Evolutionary conservation across 1,140 invertebrate genomes (phyloP), one percentile per base, ranked within the genome.

Genomic region (Ctenoplectra terminalis): DNA sequence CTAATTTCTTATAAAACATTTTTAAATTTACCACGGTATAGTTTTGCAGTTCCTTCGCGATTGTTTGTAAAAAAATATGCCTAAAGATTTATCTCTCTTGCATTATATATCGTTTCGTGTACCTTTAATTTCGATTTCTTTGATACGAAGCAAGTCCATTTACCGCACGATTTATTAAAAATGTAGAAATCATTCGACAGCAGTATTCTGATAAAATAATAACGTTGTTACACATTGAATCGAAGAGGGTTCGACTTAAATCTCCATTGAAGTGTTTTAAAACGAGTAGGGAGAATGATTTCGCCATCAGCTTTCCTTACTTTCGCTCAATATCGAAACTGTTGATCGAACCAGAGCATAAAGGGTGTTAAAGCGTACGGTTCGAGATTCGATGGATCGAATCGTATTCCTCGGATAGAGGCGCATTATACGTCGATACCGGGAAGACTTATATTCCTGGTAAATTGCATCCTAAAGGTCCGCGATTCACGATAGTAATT

Each of bases 401-500:
- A 50, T 61, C 56, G 76, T 61, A 52, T 61, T 20, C 20, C 43
- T 23, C 76, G 54, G 20, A 75, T n/a, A n/a, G 4, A 64, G 5
- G 54, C 29, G 61, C 66, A 61, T 79, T 79, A 79, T 26, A 66
- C 50, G 73, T 82, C 80, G 80, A 82, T 82, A 82, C 43, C 46
- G 13, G 29, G 54, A 54, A 58, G 80, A 82, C 63, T 82, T 63
- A 82, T 70, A 61, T 31, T 46, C 64, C 52, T 29, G 46, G 34
- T 77, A 63, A 82, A 82, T 82, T 61, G 74, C 74, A 77, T 77
- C 64, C 61, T 69, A 82, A 82, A 82, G 73, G 64, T 46, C 40
- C n/a, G 50, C 50, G 61, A 80, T 46, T 75, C 71, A 56, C 61
- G 50, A 70, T 29, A 63, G 80, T 70, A 77, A 82, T 77, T 82